A percentile compares a stretch with the other conserved stretches of the same genome.
Conservation (phyloP, 2,113 vertebrate genomes). For the Hassar affinis region DNA sequence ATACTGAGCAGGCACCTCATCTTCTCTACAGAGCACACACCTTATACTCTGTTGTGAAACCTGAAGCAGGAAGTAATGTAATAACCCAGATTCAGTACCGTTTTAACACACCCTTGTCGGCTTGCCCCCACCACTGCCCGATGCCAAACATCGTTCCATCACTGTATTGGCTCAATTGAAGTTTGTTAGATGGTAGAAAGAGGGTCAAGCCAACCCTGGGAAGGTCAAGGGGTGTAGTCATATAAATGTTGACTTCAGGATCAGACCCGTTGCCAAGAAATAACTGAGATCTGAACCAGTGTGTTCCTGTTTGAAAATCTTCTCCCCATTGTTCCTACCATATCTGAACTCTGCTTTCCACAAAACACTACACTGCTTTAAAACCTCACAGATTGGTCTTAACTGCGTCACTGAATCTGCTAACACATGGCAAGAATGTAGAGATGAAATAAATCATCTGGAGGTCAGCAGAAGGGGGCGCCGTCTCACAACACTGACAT, state of each 20-base stretch:
- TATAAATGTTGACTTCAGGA: not conserved
- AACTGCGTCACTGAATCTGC: conserved; percentile 15
- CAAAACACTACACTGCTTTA: not conserved
- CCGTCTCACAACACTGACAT: not conserved
- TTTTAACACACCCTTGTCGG: not conserved
- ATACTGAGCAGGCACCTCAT: not conserved
- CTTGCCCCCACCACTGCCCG: not conserved
- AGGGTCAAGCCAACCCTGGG: not conserved
- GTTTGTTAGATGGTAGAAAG: not conserved
- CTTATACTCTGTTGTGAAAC: not conserved
- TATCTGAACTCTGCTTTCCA: not conserved
- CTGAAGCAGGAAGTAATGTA: not conserved
- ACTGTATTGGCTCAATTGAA: not conserved
- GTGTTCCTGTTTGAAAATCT: not conserved
- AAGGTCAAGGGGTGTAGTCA: not conserved
- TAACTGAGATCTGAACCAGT: not conserved
- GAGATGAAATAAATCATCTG: not conserved
- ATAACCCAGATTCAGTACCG: not conserved
- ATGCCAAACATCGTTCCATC: not conserved
- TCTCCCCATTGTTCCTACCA: not conserved
- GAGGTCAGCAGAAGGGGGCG: not conserved
- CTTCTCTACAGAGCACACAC: not conserved
- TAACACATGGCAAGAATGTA: conserved; percentile 1
- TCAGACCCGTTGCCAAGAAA: not conserved
- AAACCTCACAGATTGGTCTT: not conserved